Base-by-base conservation (phyloP, 1,140 invertebrate genomes). In the Alviniconcha marisindica region DNA sequence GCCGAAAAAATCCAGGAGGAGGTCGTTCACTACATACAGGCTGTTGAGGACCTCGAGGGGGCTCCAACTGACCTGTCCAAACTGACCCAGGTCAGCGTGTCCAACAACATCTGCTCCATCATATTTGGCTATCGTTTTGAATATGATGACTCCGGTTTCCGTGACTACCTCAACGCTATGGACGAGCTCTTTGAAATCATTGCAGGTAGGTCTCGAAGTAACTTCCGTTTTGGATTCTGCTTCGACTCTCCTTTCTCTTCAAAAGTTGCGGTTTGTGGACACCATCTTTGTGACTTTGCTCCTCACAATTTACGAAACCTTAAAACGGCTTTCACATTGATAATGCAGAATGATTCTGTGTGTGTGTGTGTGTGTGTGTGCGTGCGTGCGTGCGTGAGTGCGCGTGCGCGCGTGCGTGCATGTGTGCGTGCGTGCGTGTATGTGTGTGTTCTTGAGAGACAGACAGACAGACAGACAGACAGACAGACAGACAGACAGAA, bases 61-160 rank as follows among this genome's bases (percentile, higher is more conserved):
- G n/a, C 33, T 10, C 63, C 71, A 7, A 56, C 85, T 31, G 71
- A 83, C 38, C 36, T 80, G 15, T 31, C 44, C 31, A 21, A 36
- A 44, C 48, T 79, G 0, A n/a, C 79, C 36, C 51, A 33, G 1
- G 38, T 66, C 12, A 69, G 48, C 10, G 73, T 85, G 24, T 83
- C 76, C 15, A 87, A 85, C 76, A 66, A 85, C 33, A 85, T 87
- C 36, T 83, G 74, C 69, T 56, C 44, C 14, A 83, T 80, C 36
- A 63, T 87, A 2, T 85, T 85, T 74, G 83, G 84, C 33, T 18
- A 78, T 36, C 69, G 76, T 21, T 83, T 94, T 12, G 83, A 86
- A 15, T 89, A 93, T 76, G 87, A 94, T 80, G 93, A 95, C 77
- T 48, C 73, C 18, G 38, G 40, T 10, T 82, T 82, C 31, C 44